Evolutionary conservation across 2,797 vertebrate genomes (phyloP), one percentile per base, ranked within the genome.

Genomic region (Darevskia nairensis): DNA sequence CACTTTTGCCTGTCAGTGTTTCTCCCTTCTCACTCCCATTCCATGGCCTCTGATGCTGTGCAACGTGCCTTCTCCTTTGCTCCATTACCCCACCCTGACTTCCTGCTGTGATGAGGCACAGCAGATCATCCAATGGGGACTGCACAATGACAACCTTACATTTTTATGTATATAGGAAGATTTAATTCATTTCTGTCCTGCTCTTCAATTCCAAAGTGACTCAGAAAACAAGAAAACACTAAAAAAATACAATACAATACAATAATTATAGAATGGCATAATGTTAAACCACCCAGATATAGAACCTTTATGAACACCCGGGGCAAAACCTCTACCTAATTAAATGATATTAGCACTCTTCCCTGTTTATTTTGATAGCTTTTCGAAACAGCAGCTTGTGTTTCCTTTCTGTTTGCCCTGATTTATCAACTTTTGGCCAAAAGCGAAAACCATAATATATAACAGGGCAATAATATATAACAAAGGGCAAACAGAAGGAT

Each of bases 401-500:
- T 84, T 64, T 41, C 0, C 68, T 84, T 89, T 92, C 87, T 84
- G 59, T 46, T 21, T 84, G 19, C 86, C 61, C 19, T 87, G 27
- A 46, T 93, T 79, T 84, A 27, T 69, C 91, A 85, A 46, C 55
- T 90, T 91, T 85, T 78, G 80, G 68, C 44, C 25, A 80, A 90
- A 89, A 78, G 74, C 32, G n/a, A 89, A 89, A 92, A 89, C 0
- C 25, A 69, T 55, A 74, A 84, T 74, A 32, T 84, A 6, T 88
- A 87, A 84, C 81, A 86, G 39, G 39, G 39, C 39, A 41, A 69
- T 55, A 74, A 84, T 74, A 32, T 86, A 6, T 88, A 87, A 84
- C 81, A 86, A 91, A 93, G 84, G 87, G 61, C 86, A 69, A 76
- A 88, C 19, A 46, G 76, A 92, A 93, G 72, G 84, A 23, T 64